Evolutionary conservation across 2,797 vertebrate species (phyloP).

Genomic region (Acanthurus lineatus): DNA sequence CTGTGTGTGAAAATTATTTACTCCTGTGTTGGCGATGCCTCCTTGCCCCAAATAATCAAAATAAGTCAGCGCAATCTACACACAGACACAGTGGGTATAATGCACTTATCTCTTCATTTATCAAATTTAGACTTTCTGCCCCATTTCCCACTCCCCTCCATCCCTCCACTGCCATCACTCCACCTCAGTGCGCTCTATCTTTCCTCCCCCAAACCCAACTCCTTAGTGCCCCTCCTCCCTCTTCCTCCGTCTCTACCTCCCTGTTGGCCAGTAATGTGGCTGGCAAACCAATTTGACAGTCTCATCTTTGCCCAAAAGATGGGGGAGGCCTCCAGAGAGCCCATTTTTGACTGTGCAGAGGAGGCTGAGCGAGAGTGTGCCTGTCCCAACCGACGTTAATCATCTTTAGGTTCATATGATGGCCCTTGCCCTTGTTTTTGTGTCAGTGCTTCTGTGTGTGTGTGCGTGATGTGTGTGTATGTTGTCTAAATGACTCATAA

Average conservation of each 20-base stretch:
- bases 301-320: conserved; percentile 95
- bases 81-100: conserved; percentile 62
- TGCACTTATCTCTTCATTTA: conserved; percentile 87
- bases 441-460: conserved; percentile 39
- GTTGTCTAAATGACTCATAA: conserved; percentile 94
- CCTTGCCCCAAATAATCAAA: conserved; percentile 48
- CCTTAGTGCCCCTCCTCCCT: conserved; percentile 69
- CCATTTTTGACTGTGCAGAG: conserved; percentile 92
- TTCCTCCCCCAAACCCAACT: conserved; percentile 85
- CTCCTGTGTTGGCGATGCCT: conserved; percentile 32
- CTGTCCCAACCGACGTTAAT: conserved; percentile 94
- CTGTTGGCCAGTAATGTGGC: conserved; percentile 94
- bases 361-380: conserved; percentile 88
- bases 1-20: conserved; percentile 55
- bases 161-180: conserved; percentile 59
- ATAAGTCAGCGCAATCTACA: conserved; percentile 56
- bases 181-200: conserved; percentile 49
- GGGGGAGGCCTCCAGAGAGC: conserved; percentile 91
- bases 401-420: conserved; percentile 93
- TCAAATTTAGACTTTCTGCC: conserved; percentile 93
- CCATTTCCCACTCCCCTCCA: conserved; percentile 74
- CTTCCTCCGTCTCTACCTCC: conserved; percentile 78
- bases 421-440: conserved; percentile 87
- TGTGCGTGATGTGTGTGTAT: conserved; percentile 39
- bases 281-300: conserved; percentile 97